Percentiles rank a stretch among this genome's conserved stretches.
phyloP scores from a whole-genome alignment of 2,888 invertebrate species.

The Psylliodes chrysocephalus region DNA sequence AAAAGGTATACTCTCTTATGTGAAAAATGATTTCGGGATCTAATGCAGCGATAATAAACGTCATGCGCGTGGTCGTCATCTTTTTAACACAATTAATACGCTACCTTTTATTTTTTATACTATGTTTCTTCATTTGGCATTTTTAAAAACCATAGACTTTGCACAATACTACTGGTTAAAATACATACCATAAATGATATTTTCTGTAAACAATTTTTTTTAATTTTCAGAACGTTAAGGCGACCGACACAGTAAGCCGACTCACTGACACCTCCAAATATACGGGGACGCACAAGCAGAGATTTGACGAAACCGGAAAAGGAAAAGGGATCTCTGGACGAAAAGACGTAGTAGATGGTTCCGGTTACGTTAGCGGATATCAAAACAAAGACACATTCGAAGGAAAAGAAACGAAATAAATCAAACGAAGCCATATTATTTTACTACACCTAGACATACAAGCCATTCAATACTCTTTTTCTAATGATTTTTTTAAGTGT shows the following conservation, averaged over 20 bases:
- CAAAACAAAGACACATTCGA: constrained; percentile 71
- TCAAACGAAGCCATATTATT: not conserved
- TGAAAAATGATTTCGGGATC: too few species aligned
- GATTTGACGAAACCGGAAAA: constrained; percentile 86
- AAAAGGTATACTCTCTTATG: too few species aligned
- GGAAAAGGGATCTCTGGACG: constrained; percentile 88
- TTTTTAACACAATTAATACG: too few species aligned
- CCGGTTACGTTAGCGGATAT: constrained; percentile 87
- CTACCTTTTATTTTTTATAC: too few species aligned
- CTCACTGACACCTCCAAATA: constrained; percentile 88
- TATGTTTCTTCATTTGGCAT: too few species aligned
- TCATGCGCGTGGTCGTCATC: too few species aligned
- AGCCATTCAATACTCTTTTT: not conserved
- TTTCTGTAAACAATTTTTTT: too few species aligned
- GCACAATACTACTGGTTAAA: too few species aligned
- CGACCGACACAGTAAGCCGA: constrained; percentile 72
- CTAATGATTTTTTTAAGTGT: not conserved
- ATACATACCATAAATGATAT: too few species aligned
- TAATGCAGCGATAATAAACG: too few species aligned
- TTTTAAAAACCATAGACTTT: too few species aligned
- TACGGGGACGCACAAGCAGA: constrained; percentile 87
- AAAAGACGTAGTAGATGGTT: constrained; percentile 71
- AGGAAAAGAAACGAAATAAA: not conserved
- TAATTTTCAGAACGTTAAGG: constrained; percentile 58
- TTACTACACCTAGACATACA: constrained; percentile 2